Percentiles rank a stretch among this genome's conserved stretches.
Conservation (phyloP, 2,888 invertebrate genomes). For the Clostera curtula region DNA sequence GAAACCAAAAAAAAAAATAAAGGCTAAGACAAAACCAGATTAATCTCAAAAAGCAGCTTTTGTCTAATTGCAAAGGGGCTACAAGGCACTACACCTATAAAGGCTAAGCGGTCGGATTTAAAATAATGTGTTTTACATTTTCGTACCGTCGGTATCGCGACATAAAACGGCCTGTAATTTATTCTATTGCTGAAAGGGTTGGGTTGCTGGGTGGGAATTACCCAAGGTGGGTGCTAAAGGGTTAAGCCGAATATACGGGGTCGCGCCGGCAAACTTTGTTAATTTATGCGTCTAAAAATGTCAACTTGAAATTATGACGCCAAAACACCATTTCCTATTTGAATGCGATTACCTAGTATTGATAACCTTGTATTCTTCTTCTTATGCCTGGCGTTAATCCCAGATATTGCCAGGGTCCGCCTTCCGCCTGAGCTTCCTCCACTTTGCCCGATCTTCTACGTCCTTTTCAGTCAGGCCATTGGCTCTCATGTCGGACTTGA, state of each 20-base stretch:
- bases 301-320: constrained; percentile 74
- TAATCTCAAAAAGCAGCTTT: constrained; percentile 66
- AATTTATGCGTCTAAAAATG: constrained; percentile 76
- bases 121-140: constrained; percentile 74
- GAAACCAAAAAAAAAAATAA: too few species aligned
- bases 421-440: too few species aligned
- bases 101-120: constrained; percentile 71
- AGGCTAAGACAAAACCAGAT: constrained; percentile 36
- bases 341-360: constrained; percentile 42
- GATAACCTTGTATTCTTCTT: constrained; percentile 19
- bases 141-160: constrained; percentile 69
- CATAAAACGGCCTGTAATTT: constrained; percentile 75
- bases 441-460: too few species aligned
- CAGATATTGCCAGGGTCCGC: too few species aligned
- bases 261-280: constrained; percentile 70
- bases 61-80: constrained; percentile 65
- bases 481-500: too few species aligned
- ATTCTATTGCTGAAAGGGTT: constrained; percentile 76
- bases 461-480: too few species aligned
- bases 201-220: constrained; percentile 72
- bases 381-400: too few species aligned
- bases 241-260: constrained; percentile 74
- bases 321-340: constrained; percentile 71
- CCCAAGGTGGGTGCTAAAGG: constrained; percentile 76
- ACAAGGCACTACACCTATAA: constrained; percentile 70